Percentiles rank a stretch among this genome's conserved stretches.
phyloP scores from a whole-genome alignment of 2,113 vertebrate genomes.

The Salvator merianae region DNA sequence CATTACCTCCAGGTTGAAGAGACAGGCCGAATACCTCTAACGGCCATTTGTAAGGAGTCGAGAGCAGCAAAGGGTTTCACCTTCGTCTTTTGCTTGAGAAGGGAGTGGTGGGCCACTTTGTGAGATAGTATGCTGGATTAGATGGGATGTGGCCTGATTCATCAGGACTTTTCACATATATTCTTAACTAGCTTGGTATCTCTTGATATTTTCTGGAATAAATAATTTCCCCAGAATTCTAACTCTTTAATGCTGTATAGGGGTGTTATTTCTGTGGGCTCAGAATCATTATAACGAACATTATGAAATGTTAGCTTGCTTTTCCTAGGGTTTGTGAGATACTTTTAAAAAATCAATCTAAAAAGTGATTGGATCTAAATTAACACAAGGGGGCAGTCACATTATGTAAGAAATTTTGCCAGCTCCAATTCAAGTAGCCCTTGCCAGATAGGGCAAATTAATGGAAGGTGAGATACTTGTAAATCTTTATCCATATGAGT shows the following conservation, averaged over 20 bases:
- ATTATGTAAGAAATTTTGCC: slow-evolving; percentile 36
- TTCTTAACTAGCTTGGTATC: not conserved
- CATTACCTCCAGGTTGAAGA: not conserved
- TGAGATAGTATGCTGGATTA: too few species aligned
- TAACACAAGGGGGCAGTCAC: slow-evolving; percentile 67
- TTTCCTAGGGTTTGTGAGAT: not conserved
- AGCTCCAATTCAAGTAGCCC: not conserved
- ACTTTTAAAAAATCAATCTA: not conserved
- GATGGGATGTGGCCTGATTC: too few species aligned
- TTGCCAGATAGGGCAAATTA: not conserved
- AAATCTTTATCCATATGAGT: not conserved
- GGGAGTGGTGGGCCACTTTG: too few species aligned
- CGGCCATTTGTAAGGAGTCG: too few species aligned
- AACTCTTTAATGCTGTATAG: not conserved
- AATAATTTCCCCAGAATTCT: not conserved
- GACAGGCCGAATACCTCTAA: not conserved
- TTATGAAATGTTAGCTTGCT: not conserved
- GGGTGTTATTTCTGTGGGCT: not conserved
- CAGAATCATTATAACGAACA: not conserved
- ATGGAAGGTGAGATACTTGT: not conserved
- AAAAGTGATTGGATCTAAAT: not conserved
- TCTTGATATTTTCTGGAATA: not conserved
- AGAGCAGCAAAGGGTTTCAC: too few species aligned
- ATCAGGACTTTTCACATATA: too few species aligned
- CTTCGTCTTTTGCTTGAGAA: too few species aligned